These are phyloP conservation scores for Morelia viridis DNA, from an alignment of 2,797 vertebrate species.

Conservation along the genomic window DNA sequence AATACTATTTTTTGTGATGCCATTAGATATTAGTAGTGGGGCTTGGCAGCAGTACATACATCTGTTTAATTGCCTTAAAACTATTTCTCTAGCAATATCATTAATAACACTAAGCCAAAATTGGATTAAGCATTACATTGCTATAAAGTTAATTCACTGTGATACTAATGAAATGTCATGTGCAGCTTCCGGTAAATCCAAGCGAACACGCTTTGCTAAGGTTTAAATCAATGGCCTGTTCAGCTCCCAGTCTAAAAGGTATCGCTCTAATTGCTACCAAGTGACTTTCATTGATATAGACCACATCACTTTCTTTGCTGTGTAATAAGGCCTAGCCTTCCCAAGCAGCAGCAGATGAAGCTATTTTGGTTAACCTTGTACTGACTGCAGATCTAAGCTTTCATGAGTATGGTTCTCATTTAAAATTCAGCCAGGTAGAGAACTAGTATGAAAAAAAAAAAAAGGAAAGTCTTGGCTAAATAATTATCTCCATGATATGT, in stretches of 20 bases:
- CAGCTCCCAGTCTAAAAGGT: conserved; percentile 60
- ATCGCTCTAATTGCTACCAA: conserved; percentile 68
- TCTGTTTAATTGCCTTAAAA: conserved; percentile 73
- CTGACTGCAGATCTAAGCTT: background rate
- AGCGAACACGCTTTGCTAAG: conserved; percentile 66
- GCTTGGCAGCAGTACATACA: conserved; percentile 65
- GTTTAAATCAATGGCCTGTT: conserved; percentile 67
- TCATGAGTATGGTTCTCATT: background rate
- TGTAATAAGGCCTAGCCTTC: conserved; percentile 22
- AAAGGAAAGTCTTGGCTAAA: background rate
- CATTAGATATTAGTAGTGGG: conserved; percentile 59
- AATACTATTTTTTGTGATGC: conserved; percentile 59
- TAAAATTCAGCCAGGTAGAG: background rate
- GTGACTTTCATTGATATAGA: conserved; percentile 63
- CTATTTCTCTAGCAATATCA: conserved; percentile 66
- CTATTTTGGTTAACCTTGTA: background rate
- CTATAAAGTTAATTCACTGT: conserved; percentile 74
- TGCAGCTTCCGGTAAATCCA: conserved; percentile 71
- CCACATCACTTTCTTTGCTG: conserved; percentile 46
- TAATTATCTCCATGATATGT: background rate
- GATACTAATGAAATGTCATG: conserved; percentile 72
- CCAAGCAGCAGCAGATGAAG: background rate
- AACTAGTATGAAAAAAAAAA: background rate
- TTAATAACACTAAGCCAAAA: conserved; percentile 71
- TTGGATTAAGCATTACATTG: conserved; percentile 69